These are phyloP conservation scores for Brachyhypopomus gauderio DNA, from an alignment of 2,113 vertebrate genomes.

Conservation along the genomic window DNA sequence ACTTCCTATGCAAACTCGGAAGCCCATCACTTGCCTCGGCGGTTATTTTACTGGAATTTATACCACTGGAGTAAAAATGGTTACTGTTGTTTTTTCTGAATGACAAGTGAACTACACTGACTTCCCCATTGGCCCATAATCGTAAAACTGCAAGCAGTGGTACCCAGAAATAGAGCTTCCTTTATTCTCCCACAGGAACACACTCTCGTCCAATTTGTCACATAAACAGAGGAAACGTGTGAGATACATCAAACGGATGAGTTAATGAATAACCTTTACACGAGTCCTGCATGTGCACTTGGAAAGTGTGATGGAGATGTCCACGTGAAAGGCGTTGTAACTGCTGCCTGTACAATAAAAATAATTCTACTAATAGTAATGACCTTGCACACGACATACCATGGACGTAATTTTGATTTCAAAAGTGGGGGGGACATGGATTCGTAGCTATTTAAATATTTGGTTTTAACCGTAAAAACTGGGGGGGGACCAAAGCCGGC, in stretches of 20 bases:
- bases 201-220: constrained; percentile 40
- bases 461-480: no score
- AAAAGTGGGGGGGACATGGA: no score
- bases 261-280: constrained; percentile 15
- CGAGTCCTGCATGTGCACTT: neutral
- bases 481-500: no score
- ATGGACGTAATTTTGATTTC: no score
- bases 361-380: neutral
- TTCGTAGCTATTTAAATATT: no score
- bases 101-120: constrained; percentile 29
- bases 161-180: constrained; percentile 49
- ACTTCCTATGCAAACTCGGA: constrained; percentile 11
- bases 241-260: constrained; percentile 35
- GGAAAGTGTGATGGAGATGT: neutral
- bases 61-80: constrained; percentile 20
- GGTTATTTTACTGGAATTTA: constrained; percentile 22
- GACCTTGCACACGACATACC: neutral
- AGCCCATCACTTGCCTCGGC: constrained; percentile 15
- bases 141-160: constrained; percentile 39
- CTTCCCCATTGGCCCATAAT: constrained; percentile 35
- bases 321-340: neutral
- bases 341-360: neutral
- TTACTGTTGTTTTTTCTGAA: constrained; percentile 34
- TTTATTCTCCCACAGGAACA: constrained; percentile 41
- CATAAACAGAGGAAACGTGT: constrained; percentile 45